Evolutionary conservation across 2,888 invertebrate species (phyloP).

Genomic region (Taphrorychus bicolor): DNA sequence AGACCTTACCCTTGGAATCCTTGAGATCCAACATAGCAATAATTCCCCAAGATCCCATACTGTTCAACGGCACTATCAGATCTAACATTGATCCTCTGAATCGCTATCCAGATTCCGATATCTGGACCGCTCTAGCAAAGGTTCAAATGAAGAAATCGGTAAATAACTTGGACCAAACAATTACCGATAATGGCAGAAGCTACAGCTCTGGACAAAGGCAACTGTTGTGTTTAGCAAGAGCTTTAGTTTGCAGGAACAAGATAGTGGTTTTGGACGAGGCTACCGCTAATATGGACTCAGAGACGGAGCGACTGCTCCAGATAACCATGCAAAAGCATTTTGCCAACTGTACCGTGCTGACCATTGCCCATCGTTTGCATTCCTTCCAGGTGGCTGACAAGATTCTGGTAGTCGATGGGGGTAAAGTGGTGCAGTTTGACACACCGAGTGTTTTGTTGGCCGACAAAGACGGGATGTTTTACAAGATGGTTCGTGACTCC

Average conservation of each 20-base stretch:
- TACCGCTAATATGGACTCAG: constrained; percentile 81
- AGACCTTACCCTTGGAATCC: constrained; percentile 73
- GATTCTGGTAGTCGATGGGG: constrained; percentile 82
- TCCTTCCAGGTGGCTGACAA: constrained; percentile 86
- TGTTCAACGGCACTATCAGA: constrained; percentile 86
- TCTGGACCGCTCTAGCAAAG: constrained; percentile 88
- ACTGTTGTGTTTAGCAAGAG: constrained; percentile 74
- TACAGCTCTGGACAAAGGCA: constrained; percentile 66
- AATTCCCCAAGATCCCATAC: constrained; percentile 85
- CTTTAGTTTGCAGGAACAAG: constrained; percentile 60
- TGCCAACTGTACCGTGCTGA: constrained; percentile 78
- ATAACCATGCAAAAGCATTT: constrained; percentile 77
- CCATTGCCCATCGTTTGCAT: constrained; percentile 83
- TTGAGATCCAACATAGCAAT: constrained; percentile 81
- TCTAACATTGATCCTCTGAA: constrained; percentile 91
- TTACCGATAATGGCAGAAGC: constrained; percentile 71
- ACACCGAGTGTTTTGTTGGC: constrained; percentile 68
- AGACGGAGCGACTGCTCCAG: constrained; percentile 79
- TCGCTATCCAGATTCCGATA: constrained; percentile 74
- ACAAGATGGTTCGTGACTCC: constrained; percentile 69
- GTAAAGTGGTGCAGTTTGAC: constrained; percentile 75
- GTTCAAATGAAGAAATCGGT: constrained; percentile 78
- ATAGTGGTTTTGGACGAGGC: constrained; percentile 69
- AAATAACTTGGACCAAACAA: constrained; percentile 67
- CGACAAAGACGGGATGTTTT: constrained; percentile 62